Base-by-base conservation (phyloP, 2,797 vertebrate species). In the Falco columbarius region DNA sequence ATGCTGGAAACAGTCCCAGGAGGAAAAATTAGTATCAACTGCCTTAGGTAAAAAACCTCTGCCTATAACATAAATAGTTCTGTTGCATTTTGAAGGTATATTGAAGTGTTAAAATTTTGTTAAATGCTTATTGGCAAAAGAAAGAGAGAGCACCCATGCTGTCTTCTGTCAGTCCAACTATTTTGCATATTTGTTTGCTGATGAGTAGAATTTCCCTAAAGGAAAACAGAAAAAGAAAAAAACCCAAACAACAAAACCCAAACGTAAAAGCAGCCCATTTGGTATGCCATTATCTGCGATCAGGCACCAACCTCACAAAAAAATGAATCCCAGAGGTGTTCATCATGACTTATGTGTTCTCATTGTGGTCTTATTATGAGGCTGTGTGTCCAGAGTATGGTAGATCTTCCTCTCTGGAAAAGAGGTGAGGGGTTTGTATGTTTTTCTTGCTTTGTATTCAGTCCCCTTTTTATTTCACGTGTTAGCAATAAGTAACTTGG, bases 371-470 rank as follows among this genome's bases (percentile, higher is more conserved):
- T 80, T 34, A 21, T 32, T 30, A n/a, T 6, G 17, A 36, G n/a
- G 6, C 16, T 81, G 17, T 19, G 44, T 32, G 49, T 74, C 56
- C 74, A 58, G 17, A 42, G 7, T 9, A 18, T 73, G 34, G 66
- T 10, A 63, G 30, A 63, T 38, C 5, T 86, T 12, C 12, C 10
- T 49, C 52, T 72, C n/a, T 46, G 19, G 72, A 61, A 87, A 91
- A 89, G 27, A 49, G 2, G 0, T 4, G 7, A 1, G 0, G 23
- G 67, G 36, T 10, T 38, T 59, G 10, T 30, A 5, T 14, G 26
- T 62, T 61, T 82, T 59, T 34, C 14, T 70, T 73, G 7, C 8
- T 86, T 82, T 3, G 0, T 40, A 14, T 84, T 81, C 32, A 66
- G 12, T 63, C 2, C 8, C 46, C 0, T 1, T 63, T 83, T 90